phyloP scores from a whole-genome alignment of 2,797 vertebrate species.

The Myotis planiceps region DNA sequence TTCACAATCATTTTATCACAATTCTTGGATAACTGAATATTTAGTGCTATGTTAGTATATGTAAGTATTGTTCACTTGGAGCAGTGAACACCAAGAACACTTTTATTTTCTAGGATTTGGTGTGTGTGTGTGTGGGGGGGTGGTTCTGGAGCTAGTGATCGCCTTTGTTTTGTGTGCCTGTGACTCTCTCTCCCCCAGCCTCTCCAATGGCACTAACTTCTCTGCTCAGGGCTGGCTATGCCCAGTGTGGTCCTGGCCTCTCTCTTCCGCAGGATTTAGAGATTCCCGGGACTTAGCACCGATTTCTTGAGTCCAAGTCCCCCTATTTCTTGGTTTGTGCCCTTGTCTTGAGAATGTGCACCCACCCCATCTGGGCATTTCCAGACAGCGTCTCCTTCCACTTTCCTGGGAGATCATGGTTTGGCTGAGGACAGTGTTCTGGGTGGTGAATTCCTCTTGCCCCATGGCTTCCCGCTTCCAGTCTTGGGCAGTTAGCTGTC shows the following conservation, averaged over 20 bases:
- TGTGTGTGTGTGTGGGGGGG: background rate
- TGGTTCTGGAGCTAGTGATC: background rate
- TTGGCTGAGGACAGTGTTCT: background rate
- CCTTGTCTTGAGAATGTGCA: background rate
- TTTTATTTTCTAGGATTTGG: background rate
- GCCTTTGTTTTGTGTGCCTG: background rate
- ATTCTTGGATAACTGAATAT: background rate
- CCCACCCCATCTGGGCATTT: background rate
- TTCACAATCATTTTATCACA: background rate
- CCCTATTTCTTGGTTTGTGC: background rate
- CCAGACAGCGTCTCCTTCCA: background rate
- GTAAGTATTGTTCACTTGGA: background rate
- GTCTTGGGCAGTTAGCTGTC: background rate
- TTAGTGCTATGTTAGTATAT: background rate
- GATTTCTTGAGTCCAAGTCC: background rate
- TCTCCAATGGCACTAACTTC: background rate
- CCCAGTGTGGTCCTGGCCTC: background rate
- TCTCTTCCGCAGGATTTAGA: background rate
- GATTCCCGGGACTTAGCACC: background rate
- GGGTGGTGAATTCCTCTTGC: background rate
- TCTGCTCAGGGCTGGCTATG: background rate
- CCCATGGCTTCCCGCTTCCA: background rate
- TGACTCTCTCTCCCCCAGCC: background rate
- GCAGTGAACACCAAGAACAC: background rate
- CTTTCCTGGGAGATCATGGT: background rate